These are phyloP conservation scores for Nothobranchius furzeri DNA, from an alignment of 2,113 vertebrate species.

Conservation along the genomic window DNA sequence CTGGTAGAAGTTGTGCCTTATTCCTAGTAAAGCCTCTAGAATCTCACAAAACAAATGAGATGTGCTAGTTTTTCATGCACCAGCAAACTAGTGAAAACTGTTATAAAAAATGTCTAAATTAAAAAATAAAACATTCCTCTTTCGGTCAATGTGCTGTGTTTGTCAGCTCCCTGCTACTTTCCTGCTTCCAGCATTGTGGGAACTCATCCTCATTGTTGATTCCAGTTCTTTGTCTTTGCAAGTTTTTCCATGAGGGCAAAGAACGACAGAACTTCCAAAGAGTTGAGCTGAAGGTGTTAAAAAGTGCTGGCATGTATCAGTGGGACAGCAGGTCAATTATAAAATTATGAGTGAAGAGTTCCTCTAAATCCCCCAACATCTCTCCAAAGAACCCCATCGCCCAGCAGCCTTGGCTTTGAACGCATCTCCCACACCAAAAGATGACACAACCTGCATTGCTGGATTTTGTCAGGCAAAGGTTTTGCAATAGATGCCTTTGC, in stretches of 20 bases:
- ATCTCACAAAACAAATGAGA: too few relatives aligned
- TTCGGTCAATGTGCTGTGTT: background rate
- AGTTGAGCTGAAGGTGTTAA: constrained; percentile 65
- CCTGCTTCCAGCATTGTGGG: constrained; percentile 23
- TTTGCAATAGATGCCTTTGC: constrained; percentile 57
- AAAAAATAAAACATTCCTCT: background rate
- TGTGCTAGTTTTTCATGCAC: background rate
- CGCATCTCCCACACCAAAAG: constrained; percentile 66
- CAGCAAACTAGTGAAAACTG: background rate
- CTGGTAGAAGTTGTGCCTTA: too few relatives aligned
- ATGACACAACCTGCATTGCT: constrained; percentile 71
- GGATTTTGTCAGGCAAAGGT: constrained; percentile 75
- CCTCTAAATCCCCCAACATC: constrained; percentile 47
- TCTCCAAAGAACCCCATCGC: constrained; percentile 66
- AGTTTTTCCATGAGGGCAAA: constrained; percentile 30
- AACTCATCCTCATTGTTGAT: constrained; percentile 18
- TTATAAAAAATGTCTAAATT: background rate
- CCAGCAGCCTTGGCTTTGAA: constrained; percentile 78
- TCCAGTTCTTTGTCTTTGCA: constrained; percentile 10
- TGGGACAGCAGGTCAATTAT: constrained; percentile 70
- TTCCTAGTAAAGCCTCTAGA: background rate
- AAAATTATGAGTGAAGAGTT: constrained; percentile 78
- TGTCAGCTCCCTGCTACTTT: background rate
- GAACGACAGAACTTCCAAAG: constrained; percentile 50
- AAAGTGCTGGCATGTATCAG: constrained; percentile 48